These are phyloP conservation scores for Teleogryllus occipitalis DNA, from an alignment of 1,140 invertebrate genomes.

Conservation along the genomic window DNA sequence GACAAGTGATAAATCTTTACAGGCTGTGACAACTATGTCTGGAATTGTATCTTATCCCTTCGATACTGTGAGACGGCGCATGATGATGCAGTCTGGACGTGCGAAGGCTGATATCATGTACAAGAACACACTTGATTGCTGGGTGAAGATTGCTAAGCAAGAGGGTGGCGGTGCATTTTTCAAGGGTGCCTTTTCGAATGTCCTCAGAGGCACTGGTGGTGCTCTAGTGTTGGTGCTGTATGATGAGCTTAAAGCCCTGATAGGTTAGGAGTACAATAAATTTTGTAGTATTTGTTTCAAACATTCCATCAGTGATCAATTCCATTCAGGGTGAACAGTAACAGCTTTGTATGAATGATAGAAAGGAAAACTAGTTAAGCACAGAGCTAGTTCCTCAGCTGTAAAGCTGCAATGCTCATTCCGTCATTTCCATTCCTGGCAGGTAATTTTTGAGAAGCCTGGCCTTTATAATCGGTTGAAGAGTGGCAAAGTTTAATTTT, in stretches of 20 bases:
- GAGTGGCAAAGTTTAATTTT: too few relatives aligned
- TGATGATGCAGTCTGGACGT: conserved; percentile 82
- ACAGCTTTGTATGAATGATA: too few relatives aligned
- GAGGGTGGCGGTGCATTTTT: conserved; percentile 66
- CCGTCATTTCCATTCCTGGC: too few relatives aligned
- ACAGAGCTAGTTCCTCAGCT: too few relatives aligned
- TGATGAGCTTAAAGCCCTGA: conserved; percentile 63
- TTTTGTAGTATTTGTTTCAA: background rate
- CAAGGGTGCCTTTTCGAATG: conserved; percentile 74
- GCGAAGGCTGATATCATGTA: conserved; percentile 57
- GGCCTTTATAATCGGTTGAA: too few relatives aligned
- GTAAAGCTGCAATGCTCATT: too few relatives aligned
- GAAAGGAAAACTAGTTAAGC: too few relatives aligned
- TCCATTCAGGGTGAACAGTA: too few relatives aligned
- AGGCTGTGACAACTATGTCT: conserved; percentile 61
- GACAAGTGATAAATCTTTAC: conserved; percentile 21
- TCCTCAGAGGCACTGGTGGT: conserved; percentile 68
- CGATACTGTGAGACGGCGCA: conserved; percentile 80
- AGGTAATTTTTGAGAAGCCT: too few relatives aligned
- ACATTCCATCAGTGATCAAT: background rate
- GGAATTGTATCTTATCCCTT: conserved; percentile 82
- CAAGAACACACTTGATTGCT: conserved; percentile 65
- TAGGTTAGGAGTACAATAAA: conserved; percentile 28
- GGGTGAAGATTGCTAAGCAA: conserved; percentile 54
- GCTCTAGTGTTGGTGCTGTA: conserved; percentile 70